Conservation (phyloP, 2,113 vertebrate species). For the Geococcyx californianus region DNA sequence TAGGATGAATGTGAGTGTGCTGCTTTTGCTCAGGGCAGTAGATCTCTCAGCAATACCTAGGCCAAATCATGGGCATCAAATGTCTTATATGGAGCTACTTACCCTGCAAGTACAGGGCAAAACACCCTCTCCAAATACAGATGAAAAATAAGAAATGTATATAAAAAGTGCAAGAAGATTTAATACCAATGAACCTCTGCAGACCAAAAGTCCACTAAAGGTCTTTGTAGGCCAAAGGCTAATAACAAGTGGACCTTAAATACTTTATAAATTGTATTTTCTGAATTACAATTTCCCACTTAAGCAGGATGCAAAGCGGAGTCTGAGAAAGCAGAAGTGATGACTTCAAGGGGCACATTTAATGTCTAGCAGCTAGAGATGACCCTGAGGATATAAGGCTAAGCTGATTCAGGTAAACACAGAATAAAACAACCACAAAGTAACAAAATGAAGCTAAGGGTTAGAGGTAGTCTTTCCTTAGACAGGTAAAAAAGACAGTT, state of each 20-base stretch:
- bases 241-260: background rate
- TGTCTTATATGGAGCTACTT: background rate
- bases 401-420: background rate
- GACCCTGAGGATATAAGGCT: accelerated
- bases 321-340: background rate
- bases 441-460: background rate
- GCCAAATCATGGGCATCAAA: background rate
- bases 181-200: background rate
- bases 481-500: background rate
- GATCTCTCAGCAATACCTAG: background rate
- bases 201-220: background rate
- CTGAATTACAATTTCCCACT: background rate
- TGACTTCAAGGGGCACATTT: background rate
- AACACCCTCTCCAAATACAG: background rate
- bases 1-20: background rate
- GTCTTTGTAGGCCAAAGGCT: background rate
- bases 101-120: background rate
- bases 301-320: background rate
- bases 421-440: background rate
- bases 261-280: background rate
- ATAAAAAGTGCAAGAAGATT: background rate
- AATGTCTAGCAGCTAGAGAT: background rate
- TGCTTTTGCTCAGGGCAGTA: background rate
- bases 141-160: background rate
- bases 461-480: background rate